Conservation (phyloP, 2,113 vertebrate species). For the Pseudolaguvia tuberculata region DNA sequence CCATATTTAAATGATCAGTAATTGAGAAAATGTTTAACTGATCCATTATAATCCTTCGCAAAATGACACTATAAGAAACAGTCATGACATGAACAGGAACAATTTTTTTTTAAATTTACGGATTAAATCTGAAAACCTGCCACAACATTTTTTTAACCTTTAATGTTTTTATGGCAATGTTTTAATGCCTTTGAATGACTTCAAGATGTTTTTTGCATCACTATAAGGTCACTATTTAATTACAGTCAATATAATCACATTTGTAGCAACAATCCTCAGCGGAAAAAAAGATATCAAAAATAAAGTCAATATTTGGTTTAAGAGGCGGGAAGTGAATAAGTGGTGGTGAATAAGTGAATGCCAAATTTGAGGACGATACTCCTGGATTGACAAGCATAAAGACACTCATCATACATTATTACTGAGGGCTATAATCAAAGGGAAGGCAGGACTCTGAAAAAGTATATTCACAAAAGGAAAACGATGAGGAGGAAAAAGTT, state of each 20-base stretch:
- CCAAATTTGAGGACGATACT: conserved; percentile 33
- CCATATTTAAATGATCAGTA: not conserved
- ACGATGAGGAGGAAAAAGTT: conserved; percentile 27
- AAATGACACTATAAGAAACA: not conserved
- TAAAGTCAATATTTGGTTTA: conserved; percentile 38
- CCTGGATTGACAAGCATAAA: conserved; percentile 36
- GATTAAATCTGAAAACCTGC: not conserved
- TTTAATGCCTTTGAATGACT: conserved; percentile 4
- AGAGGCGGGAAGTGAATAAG: too few species aligned
- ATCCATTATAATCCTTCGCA: not conserved
- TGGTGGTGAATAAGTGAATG: conserved; percentile 17
- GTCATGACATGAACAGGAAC: not conserved
- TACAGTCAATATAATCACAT: not conserved
- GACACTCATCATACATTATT: conserved; percentile 39
- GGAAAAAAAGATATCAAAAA: conserved; percentile 26
- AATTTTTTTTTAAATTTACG: not conserved
- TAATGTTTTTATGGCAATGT: not conserved
- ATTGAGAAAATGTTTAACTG: not conserved
- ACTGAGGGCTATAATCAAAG: conserved; percentile 44
- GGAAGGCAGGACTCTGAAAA: conserved; percentile 26
- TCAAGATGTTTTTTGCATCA: not conserved
- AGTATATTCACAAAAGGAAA: conserved; percentile 44
- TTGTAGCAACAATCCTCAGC: conserved; percentile 9
- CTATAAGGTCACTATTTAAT: not conserved
- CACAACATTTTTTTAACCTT: not conserved